Base-by-base conservation (phyloP, 2,888 invertebrate species). In the Pristionchus exspectatus region DNA sequence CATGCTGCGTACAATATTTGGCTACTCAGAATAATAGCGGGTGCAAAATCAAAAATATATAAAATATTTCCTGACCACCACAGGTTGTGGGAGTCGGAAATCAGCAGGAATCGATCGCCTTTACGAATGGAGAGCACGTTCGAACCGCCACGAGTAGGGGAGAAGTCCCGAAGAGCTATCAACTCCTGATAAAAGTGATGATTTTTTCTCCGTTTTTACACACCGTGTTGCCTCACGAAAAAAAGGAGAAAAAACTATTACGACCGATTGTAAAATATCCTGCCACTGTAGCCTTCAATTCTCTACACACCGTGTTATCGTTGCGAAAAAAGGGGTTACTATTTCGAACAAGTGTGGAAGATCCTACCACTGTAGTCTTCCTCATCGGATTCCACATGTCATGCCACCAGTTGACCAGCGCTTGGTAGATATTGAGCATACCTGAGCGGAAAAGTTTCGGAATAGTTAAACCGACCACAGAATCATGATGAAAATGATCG, bases 41-140 rank as follows among this genome's bases (percentile, higher is more conserved):
- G 54, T 7, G 9, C 54, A 54, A 54, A 54, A 54, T 54, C 9
- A 54, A 10, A 54, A 54, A 16, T 59, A 16, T 4, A 66, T 66
- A n/a, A n/a, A n/a, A n/a, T n/a, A n/a, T n/a, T n/a, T n/a, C n/a
- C 69, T 72, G 5, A 72, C 69, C 69, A 72, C 69, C 69, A 72
- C 0, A 16, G 27, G 1, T 72, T 30, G 27, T 72, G 0, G 16
- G 30, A 18, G 18, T 72, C 69, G 9, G 69, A 72, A 9, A 30
- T 72, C 4, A 72, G 30, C 16, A 72, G 14, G 69, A 72, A 72
- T 16, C 69, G 69, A 72, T 72, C 69, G 27, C 69, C 69, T 72
- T 63, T 63, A 5, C 24, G 21, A 9, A 63, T 63, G 10, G 63
- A 63, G 21, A 63, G 63, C 24, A 63, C 63, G 24, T n/a, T 63